Evolutionary conservation across 2,797 vertebrate genomes (phyloP).

Genomic region (Diglossa cyanea): DNA sequence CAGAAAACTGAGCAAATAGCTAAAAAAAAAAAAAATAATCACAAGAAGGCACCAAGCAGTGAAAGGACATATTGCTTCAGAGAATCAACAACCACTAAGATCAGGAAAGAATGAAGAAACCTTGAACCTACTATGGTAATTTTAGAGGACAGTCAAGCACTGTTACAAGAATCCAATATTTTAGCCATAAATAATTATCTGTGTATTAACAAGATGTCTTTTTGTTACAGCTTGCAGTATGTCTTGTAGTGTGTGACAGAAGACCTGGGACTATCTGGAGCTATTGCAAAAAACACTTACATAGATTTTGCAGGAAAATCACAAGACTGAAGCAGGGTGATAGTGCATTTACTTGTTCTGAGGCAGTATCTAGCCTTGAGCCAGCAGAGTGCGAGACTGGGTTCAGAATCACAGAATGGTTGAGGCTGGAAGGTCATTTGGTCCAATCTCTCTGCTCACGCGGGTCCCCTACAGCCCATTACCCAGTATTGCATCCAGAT

Average conservation of each 20-base stretch:
- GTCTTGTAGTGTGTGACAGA: neutral
- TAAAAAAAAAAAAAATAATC: neutral
- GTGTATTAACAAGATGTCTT: neutral
- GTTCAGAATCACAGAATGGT: neutral
- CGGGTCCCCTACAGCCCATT: neutral
- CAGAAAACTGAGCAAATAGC: neutral
- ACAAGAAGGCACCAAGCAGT: neutral
- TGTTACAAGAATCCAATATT: neutral
- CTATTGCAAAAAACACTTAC: neutral
- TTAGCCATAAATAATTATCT: neutral
- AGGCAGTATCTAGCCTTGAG: neutral
- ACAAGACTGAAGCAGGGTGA: neutral
- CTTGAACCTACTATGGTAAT: neutral
- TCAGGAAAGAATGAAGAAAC: neutral
- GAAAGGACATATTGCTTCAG: neutral
- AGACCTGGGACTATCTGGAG: neutral
- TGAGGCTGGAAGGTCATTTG: neutral
- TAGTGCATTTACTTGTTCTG: neutral
- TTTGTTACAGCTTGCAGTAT: neutral
- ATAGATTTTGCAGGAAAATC: neutral
- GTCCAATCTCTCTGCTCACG: neutral
- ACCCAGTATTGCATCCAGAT: neutral
- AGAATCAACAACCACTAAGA: neutral
- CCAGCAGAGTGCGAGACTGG: neutral
- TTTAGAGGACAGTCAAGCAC: neutral